Evolutionary conservation across 2,888 invertebrate species (phyloP).

Genomic region (Hylaea fasciaria): DNA sequence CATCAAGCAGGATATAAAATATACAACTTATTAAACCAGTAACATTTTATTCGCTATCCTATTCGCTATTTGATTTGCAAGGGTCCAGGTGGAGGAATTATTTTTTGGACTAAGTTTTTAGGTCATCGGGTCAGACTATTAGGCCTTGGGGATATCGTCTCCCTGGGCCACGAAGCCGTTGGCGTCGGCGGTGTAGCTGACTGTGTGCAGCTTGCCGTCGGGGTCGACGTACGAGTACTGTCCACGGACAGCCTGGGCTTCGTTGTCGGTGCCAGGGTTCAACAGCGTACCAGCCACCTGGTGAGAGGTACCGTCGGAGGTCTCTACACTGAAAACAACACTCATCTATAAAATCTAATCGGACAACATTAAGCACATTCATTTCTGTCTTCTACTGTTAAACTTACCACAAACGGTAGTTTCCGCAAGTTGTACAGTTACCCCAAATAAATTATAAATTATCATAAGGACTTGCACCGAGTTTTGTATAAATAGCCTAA

Average conservation of each 20-base stretch:
- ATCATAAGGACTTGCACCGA: too few relatives aligned
- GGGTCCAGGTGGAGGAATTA: too few relatives aligned
- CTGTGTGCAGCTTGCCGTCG: constrained; percentile 75
- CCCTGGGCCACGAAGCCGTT: constrained; percentile 80
- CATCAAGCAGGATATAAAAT: too few relatives aligned
- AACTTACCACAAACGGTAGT: too few relatives aligned
- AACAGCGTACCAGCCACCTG: constrained; percentile 66
- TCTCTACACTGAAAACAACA: constrained; percentile 63
- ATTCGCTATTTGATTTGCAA: constrained; percentile 44
- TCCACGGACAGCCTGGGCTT: constrained; percentile 78
- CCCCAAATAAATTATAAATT: too few relatives aligned
- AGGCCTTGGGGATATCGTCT: constrained; percentile 58
- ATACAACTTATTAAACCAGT: constrained; percentile 31
- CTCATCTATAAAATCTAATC: not conserved
- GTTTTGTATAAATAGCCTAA: too few relatives aligned
- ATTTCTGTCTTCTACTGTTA: not conserved
- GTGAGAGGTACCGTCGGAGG: constrained; percentile 66
- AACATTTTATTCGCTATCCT: constrained; percentile 51
- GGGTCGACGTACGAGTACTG: constrained; percentile 72
- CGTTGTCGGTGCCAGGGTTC: constrained; percentile 75
- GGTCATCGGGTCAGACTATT: constrained; percentile 8
- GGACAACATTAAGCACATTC: not conserved
- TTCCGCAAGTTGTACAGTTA: too few relatives aligned
- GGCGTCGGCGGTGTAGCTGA: constrained; percentile 81
- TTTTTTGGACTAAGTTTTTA: too few relatives aligned